phyloP scores from a whole-genome alignment of 30 jellyfish, hydroid and myxozoan genomes.

The Hydra vulgaris region DNA sequence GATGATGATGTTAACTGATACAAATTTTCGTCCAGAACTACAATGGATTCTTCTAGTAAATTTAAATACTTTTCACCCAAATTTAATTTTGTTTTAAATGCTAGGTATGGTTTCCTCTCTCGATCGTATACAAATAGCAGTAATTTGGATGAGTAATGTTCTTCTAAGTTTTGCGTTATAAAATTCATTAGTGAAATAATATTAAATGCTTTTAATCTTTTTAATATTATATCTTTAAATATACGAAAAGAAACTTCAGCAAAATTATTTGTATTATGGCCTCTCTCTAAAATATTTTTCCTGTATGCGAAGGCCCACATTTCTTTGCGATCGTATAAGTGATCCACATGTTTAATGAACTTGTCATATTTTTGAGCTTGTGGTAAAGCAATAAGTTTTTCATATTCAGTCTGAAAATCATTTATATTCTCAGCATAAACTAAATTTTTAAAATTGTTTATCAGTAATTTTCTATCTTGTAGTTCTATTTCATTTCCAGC shows the following conservation, averaged over 20 bases:
- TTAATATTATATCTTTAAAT: neutral
- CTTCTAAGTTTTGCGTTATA: neutral
- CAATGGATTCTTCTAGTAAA: neutral
- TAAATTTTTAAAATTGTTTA: slow-evolving; percentile 6
- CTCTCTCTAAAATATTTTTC: neutral
- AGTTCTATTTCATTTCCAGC: neutral
- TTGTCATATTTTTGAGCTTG: neutral
- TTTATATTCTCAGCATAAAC: slow-evolving; percentile 10
- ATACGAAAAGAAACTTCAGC: neutral
- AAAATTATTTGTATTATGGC: neutral
- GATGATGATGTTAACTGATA: neutral
- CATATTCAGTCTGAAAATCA: slow-evolving; percentile 5
- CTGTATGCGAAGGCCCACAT: neutral
- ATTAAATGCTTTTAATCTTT: neutral
- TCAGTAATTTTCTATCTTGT: neutral
- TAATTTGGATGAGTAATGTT: neutral
- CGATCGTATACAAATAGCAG: neutral
- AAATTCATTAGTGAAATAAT: neutral
- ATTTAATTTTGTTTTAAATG: neutral
- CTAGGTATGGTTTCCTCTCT: neutral
- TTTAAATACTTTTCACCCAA: neutral
- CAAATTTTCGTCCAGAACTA: neutral
- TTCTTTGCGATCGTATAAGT: neutral
- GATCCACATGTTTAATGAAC: neutral
- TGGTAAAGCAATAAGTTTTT: neutral